phyloP scores from a whole-genome alignment of 2,797 vertebrate genomes.

The Hypotaenidia okinawae region DNA sequence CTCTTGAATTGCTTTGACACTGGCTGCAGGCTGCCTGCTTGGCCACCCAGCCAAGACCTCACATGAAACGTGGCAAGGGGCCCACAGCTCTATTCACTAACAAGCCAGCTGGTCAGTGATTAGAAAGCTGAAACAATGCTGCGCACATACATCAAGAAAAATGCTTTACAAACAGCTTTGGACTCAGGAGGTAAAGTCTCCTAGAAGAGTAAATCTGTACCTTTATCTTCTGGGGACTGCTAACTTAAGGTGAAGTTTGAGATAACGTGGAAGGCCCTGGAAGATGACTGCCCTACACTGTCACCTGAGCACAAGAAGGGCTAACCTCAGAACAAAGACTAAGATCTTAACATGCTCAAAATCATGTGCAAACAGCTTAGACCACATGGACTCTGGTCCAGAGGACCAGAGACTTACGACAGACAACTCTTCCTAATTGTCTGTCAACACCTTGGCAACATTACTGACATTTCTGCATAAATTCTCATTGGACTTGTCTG shows the following conservation, averaged over 20 bases:
- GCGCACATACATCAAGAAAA: conserved; percentile 85
- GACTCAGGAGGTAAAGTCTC: conserved; percentile 64
- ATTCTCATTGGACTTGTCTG: background rate
- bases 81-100: conserved; percentile 91
- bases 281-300: background rate
- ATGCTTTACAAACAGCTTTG: conserved; percentile 71
- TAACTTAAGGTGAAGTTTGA: background rate
- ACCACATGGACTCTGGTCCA: conserved; percentile 2
- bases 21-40: conserved; percentile 84
- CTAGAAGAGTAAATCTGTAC: conserved; percentile 37
- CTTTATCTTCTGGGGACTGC: conserved; percentile 36
- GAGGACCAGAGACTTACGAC: background rate
- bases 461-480: conserved; percentile 25
- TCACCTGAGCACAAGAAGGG: background rate
- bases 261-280: background rate
- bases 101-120: conserved; percentile 97
- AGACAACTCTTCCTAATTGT: background rate
- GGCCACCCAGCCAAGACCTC: conserved; percentile 94
- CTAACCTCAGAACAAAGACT: conserved; percentile 29
- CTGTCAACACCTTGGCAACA: conserved; percentile 19
- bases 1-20: conserved; percentile 83
- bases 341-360: background rate
- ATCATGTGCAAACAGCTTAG: conserved; percentile 2
- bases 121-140: conserved; percentile 88
- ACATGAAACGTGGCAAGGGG: conserved; percentile 95